Base-by-base conservation (phyloP, 2,797 vertebrate species). In the Aplochiton taeniatus region DNA sequence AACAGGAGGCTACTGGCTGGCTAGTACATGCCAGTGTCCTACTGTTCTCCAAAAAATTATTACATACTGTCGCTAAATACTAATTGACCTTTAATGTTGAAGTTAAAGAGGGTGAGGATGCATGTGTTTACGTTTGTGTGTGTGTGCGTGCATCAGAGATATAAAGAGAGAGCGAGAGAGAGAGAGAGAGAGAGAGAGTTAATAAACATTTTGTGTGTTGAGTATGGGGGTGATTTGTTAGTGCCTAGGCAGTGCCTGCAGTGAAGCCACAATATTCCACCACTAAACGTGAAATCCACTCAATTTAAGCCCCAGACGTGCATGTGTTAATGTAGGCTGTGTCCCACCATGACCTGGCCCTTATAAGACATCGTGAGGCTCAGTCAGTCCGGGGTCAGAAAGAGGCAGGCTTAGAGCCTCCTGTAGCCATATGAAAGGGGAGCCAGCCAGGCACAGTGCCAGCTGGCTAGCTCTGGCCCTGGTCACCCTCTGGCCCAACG, bases 341-440 rank as follows among this genome's bases (percentile, higher is more conserved):
- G 4, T 56, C 54, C 41, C 47, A 52, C 42, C 17, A 44, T 62
- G 71, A 65, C 69, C 56, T 76, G 73, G 81, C 71, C 77, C 63
- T 83, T 74, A 70, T 65, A 31, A 65, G 66, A 79, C 72, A 73
- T 83, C 80, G 76, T 82, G 74, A 84, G 77, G 75, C 69, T 62
- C 59, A 65, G 71, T 83, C 76, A 72, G 73, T 71, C 64, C 62
- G 67, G 60, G 55, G 61, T 80, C 84, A 41, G 54, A 56, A 52
- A 55, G 70, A 67, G 81, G 81, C 81, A 66, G 63, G 56, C 56
- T 63, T 73, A 69, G 78, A 79, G 79, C 77, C 80, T 84, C 73
- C 14, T 62, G 77, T 78, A 78, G 61, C 69, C 88, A 72, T 70
- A 79, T 90, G 83, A 90, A 88, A 90, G 83, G 64, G 53, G 74